These are phyloP conservation scores for Urocolius indicus DNA, from an alignment of 2,113 vertebrate genomes.

Conservation along the genomic window DNA sequence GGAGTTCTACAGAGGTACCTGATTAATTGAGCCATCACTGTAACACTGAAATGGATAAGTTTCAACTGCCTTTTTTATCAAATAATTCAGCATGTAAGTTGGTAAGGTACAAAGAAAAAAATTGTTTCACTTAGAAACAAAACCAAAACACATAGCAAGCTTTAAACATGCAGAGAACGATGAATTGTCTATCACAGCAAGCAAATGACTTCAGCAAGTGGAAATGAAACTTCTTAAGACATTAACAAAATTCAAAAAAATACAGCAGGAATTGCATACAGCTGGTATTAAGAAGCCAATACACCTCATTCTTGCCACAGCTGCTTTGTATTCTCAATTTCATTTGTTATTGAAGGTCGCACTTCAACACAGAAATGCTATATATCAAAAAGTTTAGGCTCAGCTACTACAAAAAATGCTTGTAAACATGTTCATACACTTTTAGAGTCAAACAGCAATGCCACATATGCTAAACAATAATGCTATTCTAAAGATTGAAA, in stretches of 20 bases:
- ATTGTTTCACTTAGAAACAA: neutral
- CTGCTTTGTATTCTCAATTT: slow-evolving; percentile 36
- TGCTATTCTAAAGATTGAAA: neutral
- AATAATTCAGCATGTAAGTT: slow-evolving; percentile 31
- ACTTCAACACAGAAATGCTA: neutral
- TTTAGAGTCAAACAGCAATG: neutral
- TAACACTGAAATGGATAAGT: neutral
- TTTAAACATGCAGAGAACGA: slow-evolving; percentile 69
- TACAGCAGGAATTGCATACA: slow-evolving; percentile 42
- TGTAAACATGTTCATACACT: neutral
- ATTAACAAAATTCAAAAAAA: slow-evolving; percentile 53
- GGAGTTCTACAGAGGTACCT: slow-evolving; percentile 10
- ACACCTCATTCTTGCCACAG: slow-evolving; percentile 21
- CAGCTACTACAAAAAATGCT: neutral
- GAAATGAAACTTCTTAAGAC: slow-evolving; percentile 73
- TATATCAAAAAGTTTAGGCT: neutral
- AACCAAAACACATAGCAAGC: slow-evolving; percentile 53
- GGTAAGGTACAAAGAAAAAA: slow-evolving; percentile 51
- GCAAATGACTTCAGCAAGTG: slow-evolving; percentile 64
- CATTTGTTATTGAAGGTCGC: neutral
- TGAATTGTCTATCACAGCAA: slow-evolving; percentile 53
- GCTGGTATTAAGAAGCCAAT: neutral
- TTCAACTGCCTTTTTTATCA: slow-evolving; percentile 27
- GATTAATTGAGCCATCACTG: slow-evolving; percentile 29
- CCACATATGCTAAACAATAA: neutral